A percentile compares a stretch with the other conserved stretches of the same genome.
phyloP scores from a whole-genome alignment of 2,113 vertebrate species.

The Rhabdomys dilectus region DNA sequence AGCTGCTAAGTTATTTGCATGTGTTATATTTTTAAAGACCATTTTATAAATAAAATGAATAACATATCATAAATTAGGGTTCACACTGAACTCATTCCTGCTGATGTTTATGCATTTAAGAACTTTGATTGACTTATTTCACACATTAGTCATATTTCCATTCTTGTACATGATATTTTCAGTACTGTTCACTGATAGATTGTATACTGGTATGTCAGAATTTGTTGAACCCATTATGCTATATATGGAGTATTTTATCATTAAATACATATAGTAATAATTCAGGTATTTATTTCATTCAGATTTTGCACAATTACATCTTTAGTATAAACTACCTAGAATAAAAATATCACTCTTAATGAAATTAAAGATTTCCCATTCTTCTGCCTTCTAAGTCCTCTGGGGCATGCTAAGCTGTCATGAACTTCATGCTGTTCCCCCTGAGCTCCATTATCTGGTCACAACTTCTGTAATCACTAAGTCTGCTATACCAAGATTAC shows the following conservation, averaged over 20 bases:
- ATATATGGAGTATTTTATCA: background rate
- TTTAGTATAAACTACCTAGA: background rate
- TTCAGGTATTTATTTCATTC: background rate
- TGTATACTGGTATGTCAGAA: background rate
- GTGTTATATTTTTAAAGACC: background rate
- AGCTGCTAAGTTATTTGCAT: background rate
- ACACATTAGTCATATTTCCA: background rate
- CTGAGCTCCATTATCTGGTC: no score
- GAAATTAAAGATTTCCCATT: background rate
- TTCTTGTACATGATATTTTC: background rate
- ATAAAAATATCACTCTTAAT: background rate
- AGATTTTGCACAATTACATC: background rate
- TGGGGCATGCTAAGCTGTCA: no score
- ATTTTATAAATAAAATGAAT: slow-evolving; percentile 21
- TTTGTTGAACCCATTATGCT: background rate
- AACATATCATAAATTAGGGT: background rate
- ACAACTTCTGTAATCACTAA: no score
- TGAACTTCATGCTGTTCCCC: no score
- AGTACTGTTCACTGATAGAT: background rate
- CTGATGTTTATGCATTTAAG: background rate
- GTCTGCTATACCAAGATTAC: no score
- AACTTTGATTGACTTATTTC: slow-evolving; percentile 4
- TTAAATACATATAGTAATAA: background rate
- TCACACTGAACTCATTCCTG: background rate
- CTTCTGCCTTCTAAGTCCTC: no score